These are phyloP conservation scores for Nephrotoma guestfalica DNA, from an alignment of 2,888 invertebrate genomes.

Conservation along the genomic window DNA sequence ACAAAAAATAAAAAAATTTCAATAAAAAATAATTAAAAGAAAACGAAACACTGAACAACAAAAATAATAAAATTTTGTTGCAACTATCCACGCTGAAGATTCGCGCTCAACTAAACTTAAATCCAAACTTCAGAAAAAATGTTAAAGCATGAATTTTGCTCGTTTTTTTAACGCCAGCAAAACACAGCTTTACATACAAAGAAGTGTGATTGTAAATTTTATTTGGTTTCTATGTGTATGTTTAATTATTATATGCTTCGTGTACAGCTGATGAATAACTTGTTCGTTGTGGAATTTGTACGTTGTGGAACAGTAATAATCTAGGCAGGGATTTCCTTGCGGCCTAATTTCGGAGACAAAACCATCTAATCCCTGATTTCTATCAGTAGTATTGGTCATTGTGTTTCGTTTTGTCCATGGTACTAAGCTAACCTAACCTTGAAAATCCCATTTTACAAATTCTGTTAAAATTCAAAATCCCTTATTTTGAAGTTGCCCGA, in stretches of 20 bases:
- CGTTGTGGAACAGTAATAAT: too few species aligned
- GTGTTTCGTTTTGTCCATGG: too few species aligned
- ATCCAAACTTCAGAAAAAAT: background rate
- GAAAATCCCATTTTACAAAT: too few species aligned
- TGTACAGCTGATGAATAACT: background rate
- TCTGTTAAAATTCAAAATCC: too few species aligned
- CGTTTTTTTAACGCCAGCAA: background rate
- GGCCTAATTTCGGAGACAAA: too few species aligned
- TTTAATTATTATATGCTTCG: background rate
- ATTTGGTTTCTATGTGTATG: background rate
- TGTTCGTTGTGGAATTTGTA: background rate
- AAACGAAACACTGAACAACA: too few species aligned
- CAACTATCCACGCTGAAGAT: background rate
- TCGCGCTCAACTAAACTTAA: background rate
- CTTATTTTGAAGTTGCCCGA: too few species aligned
- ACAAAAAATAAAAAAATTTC: background rate
- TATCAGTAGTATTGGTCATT: too few species aligned
- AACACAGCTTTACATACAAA: background rate
- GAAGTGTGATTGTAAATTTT: background rate
- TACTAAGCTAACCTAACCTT: too few species aligned
- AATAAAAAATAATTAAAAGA: background rate
- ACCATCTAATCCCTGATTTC: too few species aligned
- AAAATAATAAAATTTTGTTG: background rate
- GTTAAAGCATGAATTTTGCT: background rate
- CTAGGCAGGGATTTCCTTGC: too few species aligned